Base-by-base conservation (phyloP, 1,140 invertebrate genomes). In the Pseudobourletiella spinata region DNA sequence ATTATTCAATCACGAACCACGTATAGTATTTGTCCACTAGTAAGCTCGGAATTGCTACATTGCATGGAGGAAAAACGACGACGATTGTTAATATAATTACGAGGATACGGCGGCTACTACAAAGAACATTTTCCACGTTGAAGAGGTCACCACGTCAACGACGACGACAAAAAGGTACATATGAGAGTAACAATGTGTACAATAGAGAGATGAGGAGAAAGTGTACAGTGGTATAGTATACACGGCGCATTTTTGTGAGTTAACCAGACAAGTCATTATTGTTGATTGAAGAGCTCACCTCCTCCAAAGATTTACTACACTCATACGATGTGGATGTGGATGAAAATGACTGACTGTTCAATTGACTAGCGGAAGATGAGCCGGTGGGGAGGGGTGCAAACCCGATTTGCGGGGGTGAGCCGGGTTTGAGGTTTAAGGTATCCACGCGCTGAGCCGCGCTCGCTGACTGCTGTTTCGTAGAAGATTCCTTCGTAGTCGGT, bases 331-430 rank as follows among this genome's bases (percentile, higher is more conserved):
- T 25, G 2, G 48, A 18, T 26, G 48, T 26, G 6, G 48, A 51
- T 3, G 6, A 26, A 26, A 51, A 14, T 8, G 20, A 48, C 18
- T 48, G 44, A 48, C 44, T 48, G 22, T 15, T 22, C 6, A 22
- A 6, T 22, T 48, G 44, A 48, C 44, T 48, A 39, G 46, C 11
- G n/a, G n/a, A n/a, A n/a, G n/a, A n/a, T n/a, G n/a, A n/a, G n/a
- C n/a, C n/a, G 8, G 75, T 73, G 1, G 76, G 76, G 15, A 79
- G 77, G 46, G 82, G 77, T 4, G 79, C 79, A 63, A 80, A 84
- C 24, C 73, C 79, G 11, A 82, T 76, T 73, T 82, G 79, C 0
- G 81, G 80, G 20, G 80, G 81, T 28, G 80, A 75, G 52, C 80
- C 80, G 32, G 82, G 81, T 69, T 83, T 77, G 3, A 84, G 70